These are phyloP conservation scores for Silurus meridionalis DNA, from an alignment of 2,113 vertebrate species.

Conservation along the genomic window DNA sequence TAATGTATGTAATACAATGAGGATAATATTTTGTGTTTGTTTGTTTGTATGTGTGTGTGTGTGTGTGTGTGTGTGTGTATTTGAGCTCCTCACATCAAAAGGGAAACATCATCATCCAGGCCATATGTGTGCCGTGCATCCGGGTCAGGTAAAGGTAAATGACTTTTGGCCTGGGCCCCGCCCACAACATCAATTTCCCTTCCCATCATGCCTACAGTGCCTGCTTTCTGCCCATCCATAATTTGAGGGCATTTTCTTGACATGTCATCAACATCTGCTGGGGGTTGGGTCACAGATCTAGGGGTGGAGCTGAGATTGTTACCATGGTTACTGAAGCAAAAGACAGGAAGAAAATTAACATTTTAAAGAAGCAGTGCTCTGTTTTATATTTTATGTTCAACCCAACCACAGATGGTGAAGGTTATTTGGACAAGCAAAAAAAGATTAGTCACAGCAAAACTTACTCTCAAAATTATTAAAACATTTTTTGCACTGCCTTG, in stretches of 20 bases:
- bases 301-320: slow-evolving; percentile 65
- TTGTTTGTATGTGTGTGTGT: background rate
- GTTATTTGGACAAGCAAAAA: background rate
- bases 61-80: slow-evolving; percentile 16
- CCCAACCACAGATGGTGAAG: background rate
- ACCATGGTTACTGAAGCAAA: slow-evolving; percentile 60
- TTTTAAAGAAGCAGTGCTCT: slow-evolving; percentile 7
- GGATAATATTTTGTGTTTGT: background rate
- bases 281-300: slow-evolving; percentile 56
- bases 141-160: slow-evolving; percentile 50
- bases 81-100: slow-evolving; percentile 75
- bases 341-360: slow-evolving; percentile 20
- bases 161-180: slow-evolving; percentile 29
- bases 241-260: slow-evolving; percentile 54
- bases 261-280: slow-evolving; percentile 57
- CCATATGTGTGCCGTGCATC: slow-evolving; percentile 66
- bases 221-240: slow-evolving; percentile 57
- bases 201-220: slow-evolving; percentile 43
- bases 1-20: background rate
- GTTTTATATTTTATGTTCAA: background rate
- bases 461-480: background rate
- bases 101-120: slow-evolving; percentile 71
- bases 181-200: slow-evolving; percentile 55
- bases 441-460: background rate
- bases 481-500: background rate